phyloP scores from a whole-genome alignment of 37 sponge, comb jelly and placozoan genomes.

The Aplysina aerophoba region DNA sequence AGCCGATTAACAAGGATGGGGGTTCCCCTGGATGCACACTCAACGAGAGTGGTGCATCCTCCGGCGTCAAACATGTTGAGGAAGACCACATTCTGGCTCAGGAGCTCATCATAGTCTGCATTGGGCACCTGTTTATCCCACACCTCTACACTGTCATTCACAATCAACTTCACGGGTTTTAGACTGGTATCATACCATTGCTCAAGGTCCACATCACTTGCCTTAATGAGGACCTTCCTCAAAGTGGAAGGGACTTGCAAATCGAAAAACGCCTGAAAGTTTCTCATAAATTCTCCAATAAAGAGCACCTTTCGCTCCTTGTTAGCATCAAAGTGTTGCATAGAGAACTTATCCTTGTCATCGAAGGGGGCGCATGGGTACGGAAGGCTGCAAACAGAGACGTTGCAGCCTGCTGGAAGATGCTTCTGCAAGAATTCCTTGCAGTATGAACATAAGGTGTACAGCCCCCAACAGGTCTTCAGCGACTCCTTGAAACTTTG shows the following conservation, averaged over 20 bases:
- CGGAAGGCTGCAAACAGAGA: conserved; percentile 37
- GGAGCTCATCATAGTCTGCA: conserved; percentile 60
- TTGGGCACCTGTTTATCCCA: conserved; percentile 41
- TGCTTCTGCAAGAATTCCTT: conserved; percentile 45
- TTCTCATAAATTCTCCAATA: conserved; percentile 60
- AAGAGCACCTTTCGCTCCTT: conserved; percentile 20
- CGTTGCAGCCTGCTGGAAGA: background rate
- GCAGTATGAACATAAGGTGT: conserved; percentile 38
- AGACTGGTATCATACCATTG: conserved; percentile 19
- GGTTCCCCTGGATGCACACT: conserved; percentile 53
- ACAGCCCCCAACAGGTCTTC: conserved; percentile 56
- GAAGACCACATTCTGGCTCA: conserved; percentile 59
- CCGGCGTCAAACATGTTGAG: conserved; percentile 59
- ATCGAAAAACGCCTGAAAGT: conserved; percentile 54
- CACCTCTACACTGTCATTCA: conserved; percentile 41
- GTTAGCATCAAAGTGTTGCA: conserved; percentile 40
- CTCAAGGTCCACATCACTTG: conserved; percentile 51
- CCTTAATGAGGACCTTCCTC: conserved; percentile 53
- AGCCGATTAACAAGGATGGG: conserved; percentile 66
- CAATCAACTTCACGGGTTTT: conserved; percentile 10
- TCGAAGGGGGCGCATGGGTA: conserved; percentile 59
- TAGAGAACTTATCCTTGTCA: conserved; percentile 25
- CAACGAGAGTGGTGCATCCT: conserved; percentile 56
- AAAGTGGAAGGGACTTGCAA: conserved; percentile 32
- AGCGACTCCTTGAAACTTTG: conserved; percentile 29